Evolutionary conservation across 2,113 vertebrate genomes (phyloP).

Genomic region (Dipodomys stephensi): DNA sequence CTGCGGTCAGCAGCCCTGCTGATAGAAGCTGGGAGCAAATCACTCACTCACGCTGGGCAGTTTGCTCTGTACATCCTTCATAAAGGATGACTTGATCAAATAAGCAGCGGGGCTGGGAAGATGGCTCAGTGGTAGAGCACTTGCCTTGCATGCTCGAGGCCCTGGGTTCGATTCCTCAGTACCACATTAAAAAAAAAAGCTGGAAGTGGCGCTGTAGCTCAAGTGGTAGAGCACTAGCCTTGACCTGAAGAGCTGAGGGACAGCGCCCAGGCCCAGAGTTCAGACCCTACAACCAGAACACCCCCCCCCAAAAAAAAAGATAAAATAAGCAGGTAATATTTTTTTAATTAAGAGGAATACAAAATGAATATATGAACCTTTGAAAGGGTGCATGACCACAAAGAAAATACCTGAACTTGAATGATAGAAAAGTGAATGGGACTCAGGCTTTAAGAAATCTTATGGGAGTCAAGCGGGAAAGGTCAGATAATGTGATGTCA

Average conservation of each 20-base stretch:
- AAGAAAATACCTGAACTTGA: neutral
- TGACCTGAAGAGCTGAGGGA: too few species aligned
- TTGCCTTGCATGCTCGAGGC: too few species aligned
- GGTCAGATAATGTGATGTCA: too few species aligned
- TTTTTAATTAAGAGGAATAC: neutral
- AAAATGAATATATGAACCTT: neutral
- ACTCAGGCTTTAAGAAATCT: neutral
- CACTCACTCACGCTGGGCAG: rapidly evolving
- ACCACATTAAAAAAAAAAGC: too few species aligned
- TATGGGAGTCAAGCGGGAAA: too few species aligned
- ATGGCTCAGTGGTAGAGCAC: too few species aligned
- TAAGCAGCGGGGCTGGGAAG: neutral
- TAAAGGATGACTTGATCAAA: neutral
- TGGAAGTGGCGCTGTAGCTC: too few species aligned
- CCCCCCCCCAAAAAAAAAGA: too few species aligned
- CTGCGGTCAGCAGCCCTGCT: rapidly evolving
- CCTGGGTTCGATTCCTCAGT: too few species aligned
- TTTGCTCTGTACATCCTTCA: neutral
- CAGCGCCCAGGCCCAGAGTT: too few species aligned
- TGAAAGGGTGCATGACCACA: neutral
- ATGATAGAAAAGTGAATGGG: neutral
- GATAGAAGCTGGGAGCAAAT: rapidly evolving
- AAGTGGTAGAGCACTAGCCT: too few species aligned
- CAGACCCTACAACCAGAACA: too few species aligned
- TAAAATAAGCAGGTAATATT: neutral